A percentile compares a stretch with the other conserved stretches of the same genome.
phyloP scores from a whole-genome alignment of 1,140 invertebrate species.

The Panagrolaimus sp. region DNA sequence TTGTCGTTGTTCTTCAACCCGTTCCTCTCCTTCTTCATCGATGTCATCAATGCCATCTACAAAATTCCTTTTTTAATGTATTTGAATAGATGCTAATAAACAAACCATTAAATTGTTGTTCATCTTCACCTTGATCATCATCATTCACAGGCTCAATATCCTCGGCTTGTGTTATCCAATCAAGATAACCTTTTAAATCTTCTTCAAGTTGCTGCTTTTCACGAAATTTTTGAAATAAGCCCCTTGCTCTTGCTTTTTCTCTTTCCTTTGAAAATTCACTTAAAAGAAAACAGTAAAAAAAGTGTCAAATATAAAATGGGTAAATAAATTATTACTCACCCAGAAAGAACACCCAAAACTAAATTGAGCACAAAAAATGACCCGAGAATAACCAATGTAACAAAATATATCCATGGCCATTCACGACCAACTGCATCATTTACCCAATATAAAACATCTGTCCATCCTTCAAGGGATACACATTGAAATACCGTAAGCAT shows the following conservation, averaged over 20 bases:
- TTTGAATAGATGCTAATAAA: too few relatives aligned
- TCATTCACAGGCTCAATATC: constrained; percentile 84
- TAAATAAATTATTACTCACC: constrained; percentile 65
- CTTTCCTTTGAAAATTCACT: constrained; percentile 99
- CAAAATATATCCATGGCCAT: constrained; percentile 98
- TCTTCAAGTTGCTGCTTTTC: constrained; percentile 98
- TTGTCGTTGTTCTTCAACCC: constrained; percentile 70
- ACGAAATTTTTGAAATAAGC: constrained; percentile 93
- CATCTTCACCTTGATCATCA: constrained; percentile 66
- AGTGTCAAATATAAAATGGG: background rate
- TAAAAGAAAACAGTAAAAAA: constrained; percentile 30
- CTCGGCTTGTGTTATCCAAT: constrained; percentile 98
- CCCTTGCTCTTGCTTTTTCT: constrained; percentile 95
- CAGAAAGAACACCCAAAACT: constrained; percentile 98
- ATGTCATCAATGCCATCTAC: constrained; percentile 70
- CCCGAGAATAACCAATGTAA: constrained; percentile 95
- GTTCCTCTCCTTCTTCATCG: constrained; percentile 75
- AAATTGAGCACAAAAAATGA: constrained; percentile 99
- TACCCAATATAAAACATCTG: constrained; percentile 87
- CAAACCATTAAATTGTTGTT: constrained; percentile 20
- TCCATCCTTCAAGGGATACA: constrained; percentile 98
- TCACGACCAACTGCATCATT: constrained; percentile 87
- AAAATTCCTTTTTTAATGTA: too few relatives aligned
- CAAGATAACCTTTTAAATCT: constrained; percentile 89
- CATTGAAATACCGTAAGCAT: constrained; percentile 99